These are phyloP conservation scores for Andrena flavipes DNA, from an alignment of 2,888 invertebrate genomes.

Conservation along the genomic window DNA sequence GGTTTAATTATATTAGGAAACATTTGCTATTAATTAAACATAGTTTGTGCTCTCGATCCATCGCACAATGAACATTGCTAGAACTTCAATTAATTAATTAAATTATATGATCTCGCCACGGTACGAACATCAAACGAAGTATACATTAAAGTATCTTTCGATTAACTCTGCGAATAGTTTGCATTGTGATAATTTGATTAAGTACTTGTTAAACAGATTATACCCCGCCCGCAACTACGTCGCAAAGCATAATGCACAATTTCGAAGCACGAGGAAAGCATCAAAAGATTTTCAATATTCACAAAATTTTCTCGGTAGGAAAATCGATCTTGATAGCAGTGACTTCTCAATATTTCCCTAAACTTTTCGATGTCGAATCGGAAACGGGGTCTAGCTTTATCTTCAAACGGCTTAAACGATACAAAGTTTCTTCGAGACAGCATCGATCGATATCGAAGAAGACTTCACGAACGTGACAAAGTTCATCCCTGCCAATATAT, in stretches of 20 bases:
- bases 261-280: not conserved
- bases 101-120: not conserved
- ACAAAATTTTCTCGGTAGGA: not conserved
- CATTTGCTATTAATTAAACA: constrained; percentile 4
- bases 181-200: not conserved
- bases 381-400: not conserved
- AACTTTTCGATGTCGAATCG: not conserved
- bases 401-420: constrained; percentile 20
- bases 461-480: constrained; percentile 19
- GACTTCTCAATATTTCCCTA: constrained; percentile 5
- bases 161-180: constrained; percentile 35
- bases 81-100: constrained; percentile 41
- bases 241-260: not conserved
- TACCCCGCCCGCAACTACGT: not conserved
- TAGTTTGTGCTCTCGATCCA: not conserved
- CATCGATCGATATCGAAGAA: constrained; percentile 29
- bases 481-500: constrained; percentile 1
- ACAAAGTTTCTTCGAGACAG: constrained; percentile 19
- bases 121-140: not conserved
- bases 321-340: not conserved
- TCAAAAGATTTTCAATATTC: not conserved
- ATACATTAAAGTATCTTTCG: constrained; percentile 37
- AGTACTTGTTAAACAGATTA: constrained; percentile 19
- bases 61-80: not conserved
- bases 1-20: not conserved